Percentiles rank a stretch among this genome's conserved stretches.
These are phyloP conservation scores for Glaucidium brasilianum DNA, from an alignment of 2,113 vertebrate genomes.

Conservation along the genomic window DNA sequence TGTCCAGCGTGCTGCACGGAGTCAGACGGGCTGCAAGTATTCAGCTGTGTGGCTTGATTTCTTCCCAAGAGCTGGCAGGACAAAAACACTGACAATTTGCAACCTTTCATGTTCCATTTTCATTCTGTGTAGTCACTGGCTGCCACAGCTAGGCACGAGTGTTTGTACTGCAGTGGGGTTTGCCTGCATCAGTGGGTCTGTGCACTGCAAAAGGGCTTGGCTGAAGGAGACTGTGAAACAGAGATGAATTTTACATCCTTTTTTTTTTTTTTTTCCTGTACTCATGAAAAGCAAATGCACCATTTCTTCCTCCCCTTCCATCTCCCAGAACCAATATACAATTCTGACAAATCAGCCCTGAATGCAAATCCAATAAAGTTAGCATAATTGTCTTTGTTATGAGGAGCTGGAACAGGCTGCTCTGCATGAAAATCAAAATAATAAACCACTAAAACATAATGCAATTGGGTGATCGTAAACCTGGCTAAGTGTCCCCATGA, in stretches of 20 bases:
- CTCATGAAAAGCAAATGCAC: slow-evolving; percentile 41
- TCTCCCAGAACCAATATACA: slow-evolving; percentile 46
- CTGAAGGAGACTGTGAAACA: background rate
- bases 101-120: background rate
- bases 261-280: background rate
- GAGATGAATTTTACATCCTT: background rate
- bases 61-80: background rate
- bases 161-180: background rate
- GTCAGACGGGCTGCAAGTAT: background rate
- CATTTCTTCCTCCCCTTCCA: background rate
- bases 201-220: background rate
- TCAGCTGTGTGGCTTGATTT: background rate
- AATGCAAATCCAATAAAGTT: slow-evolving; percentile 65
- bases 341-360: slow-evolving; percentile 58
- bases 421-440: slow-evolving; percentile 47
- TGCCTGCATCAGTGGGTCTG: background rate
- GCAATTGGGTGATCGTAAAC: background rate
- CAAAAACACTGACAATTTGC: background rate
- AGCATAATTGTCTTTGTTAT: slow-evolving; percentile 59
- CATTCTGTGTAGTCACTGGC: background rate
- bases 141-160: background rate
- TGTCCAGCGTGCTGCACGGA: background rate
- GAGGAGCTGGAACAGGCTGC: slow-evolving; percentile 38
- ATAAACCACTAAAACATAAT: slow-evolving; percentile 11
- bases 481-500: background rate